Conservation (phyloP, 1,140 invertebrate species). For the Eufriesea mexicana region DNA sequence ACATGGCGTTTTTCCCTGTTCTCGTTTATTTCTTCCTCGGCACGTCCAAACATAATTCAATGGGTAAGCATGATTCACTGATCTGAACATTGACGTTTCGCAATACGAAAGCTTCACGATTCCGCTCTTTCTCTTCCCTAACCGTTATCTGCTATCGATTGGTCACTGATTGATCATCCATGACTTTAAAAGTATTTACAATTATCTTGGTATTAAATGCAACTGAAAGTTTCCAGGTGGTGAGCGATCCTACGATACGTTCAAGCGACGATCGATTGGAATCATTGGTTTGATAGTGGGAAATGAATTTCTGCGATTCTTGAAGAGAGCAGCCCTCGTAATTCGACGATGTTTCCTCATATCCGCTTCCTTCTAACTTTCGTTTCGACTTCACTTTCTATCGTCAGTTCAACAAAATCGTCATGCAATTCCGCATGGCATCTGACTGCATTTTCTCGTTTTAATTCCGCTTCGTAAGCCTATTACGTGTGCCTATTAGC, state of each 20-base stretch:
- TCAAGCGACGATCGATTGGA: neutral
- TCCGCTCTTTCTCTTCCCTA: neutral
- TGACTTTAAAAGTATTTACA: no score
- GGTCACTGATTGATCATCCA: neutral
- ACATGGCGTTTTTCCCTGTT: conserved; percentile 97
- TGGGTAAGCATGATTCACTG: conserved; percentile 84
- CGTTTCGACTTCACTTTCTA: conserved; percentile 21
- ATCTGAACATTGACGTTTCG: neutral
- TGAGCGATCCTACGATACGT: neutral
- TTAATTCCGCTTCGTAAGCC: no score
- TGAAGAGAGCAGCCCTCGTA: neutral
- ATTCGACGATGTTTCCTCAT: neutral
- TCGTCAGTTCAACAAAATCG: neutral
- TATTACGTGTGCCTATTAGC: neutral
- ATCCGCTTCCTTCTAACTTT: conserved; percentile 12
- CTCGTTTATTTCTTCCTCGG: conserved; percentile 95
- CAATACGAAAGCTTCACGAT: neutral
- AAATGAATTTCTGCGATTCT: neutral
- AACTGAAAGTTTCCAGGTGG: no score
- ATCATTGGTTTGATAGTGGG: neutral
- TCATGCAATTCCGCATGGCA: neutral
- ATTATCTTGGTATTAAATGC: no score
- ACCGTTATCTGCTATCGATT: neutral
- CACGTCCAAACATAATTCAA: conserved; percentile 95
- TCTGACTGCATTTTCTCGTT: neutral